A percentile compares a stretch with the other conserved stretches of the same genome.
These are phyloP conservation scores for Hydrotaea cyrtoneurina DNA, from an alignment of 2,888 invertebrate species.

Conservation along the genomic window DNA sequence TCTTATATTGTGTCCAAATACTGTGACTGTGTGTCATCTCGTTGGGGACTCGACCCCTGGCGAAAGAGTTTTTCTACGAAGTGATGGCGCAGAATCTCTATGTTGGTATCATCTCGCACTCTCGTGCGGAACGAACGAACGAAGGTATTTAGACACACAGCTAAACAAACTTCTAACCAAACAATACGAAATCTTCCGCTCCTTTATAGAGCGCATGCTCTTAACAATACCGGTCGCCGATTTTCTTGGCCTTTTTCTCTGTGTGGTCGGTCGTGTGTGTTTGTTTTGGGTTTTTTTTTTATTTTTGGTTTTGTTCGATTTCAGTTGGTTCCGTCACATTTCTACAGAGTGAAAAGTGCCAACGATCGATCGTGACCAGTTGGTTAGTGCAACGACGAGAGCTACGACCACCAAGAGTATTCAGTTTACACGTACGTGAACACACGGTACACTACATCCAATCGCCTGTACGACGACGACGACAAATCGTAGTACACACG, in stretches of 20 bases:
- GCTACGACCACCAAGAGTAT: not conserved
- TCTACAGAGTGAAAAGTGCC: conserved; percentile 63
- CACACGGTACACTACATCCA: not conserved
- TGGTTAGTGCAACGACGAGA: conserved; percentile 44
- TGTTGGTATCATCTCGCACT: conserved; percentile 37
- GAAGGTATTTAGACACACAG: no score
- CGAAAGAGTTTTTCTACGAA: not conserved
- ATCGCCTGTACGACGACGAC: conserved; percentile 28
- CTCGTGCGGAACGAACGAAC: conserved; percentile 38
- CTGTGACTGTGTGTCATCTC: not conserved
- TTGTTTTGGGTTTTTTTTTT: conserved; percentile 39
- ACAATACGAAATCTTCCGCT: conserved; percentile 50
- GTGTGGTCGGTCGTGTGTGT: not conserved
- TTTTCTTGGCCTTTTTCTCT: conserved; percentile 18
- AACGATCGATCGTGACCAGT: conserved; percentile 60
- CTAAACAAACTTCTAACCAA: conserved; percentile 21
- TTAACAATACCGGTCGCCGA: conserved; percentile 9
- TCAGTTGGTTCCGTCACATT: conserved; percentile 60
- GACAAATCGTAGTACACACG: not conserved
- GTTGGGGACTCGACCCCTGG: not conserved
- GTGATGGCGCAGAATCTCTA: conserved; percentile 46
- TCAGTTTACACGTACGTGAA: no score
- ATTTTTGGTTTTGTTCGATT: conserved; percentile 16
- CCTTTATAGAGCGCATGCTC: conserved; percentile 52
- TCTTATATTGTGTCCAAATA: no score